Conservation (phyloP, 2,113 vertebrate genomes). For the Paradoxurus hermaphroditus region DNA sequence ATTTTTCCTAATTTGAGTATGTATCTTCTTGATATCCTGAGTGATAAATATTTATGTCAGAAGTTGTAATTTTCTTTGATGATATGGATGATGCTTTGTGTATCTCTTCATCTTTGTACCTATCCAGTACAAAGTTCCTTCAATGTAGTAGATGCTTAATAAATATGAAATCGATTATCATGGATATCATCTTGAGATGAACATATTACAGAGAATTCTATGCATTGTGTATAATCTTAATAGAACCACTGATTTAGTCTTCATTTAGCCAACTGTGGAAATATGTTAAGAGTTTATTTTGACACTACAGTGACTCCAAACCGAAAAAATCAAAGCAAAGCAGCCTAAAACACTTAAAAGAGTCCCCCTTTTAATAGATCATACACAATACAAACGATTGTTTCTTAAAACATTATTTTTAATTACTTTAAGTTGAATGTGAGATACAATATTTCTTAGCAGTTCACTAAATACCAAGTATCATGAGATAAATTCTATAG, state of each 20-base stretch:
- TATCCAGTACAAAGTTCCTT: background rate
- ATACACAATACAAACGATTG: background rate
- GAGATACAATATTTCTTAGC: background rate
- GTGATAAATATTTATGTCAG: background rate
- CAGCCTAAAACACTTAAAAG: background rate
- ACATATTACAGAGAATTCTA: background rate
- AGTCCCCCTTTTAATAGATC: background rate
- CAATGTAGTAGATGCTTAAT: background rate
- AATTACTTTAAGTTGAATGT: background rate
- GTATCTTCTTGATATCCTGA: background rate
- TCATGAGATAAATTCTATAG: background rate
- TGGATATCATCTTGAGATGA: background rate
- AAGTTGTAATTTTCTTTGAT: background rate
- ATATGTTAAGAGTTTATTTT: conserved; percentile 1
- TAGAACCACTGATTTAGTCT: background rate
- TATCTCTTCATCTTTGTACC: background rate
- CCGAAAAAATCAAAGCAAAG: background rate
- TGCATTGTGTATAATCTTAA: background rate
- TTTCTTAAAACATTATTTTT: background rate
- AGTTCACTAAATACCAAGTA: background rate
- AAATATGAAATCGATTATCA: background rate
- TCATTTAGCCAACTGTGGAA: background rate
- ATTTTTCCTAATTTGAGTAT: background rate
- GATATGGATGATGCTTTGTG: background rate
- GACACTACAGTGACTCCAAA: background rate